Percentiles rank a stretch among this genome's conserved stretches.
These are phyloP conservation scores for Coracias cyanogaster DNA, from an alignment of 2,797 vertebrate species.

Conservation along the genomic window DNA sequence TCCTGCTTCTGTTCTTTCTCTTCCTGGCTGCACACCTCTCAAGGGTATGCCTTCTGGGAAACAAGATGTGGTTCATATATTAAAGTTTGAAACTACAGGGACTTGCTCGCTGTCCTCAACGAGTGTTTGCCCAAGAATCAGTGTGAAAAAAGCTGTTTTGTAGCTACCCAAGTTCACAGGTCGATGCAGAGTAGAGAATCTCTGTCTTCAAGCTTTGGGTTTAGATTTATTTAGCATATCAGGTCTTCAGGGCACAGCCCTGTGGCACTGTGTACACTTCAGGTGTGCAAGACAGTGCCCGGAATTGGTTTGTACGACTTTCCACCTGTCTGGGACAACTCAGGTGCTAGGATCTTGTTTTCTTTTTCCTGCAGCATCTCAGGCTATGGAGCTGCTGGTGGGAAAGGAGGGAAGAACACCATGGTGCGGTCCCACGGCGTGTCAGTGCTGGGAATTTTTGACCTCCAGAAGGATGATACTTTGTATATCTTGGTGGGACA, in stretches of 20 bases:
- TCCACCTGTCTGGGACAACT: not conserved
- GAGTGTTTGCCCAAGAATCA: not conserved
- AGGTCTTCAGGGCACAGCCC: not conserved
- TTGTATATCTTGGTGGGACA: slow-evolving; percentile 95
- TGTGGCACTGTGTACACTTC: not conserved
- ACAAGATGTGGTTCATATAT: not conserved
- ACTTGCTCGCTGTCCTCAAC: not conserved
- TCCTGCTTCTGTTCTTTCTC: not conserved
- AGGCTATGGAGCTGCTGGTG: slow-evolving; percentile 93
- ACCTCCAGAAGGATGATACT: slow-evolving; percentile 87
- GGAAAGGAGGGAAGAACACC: slow-evolving; percentile 91
- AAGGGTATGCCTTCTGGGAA: not conserved
- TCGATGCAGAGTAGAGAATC: not conserved
- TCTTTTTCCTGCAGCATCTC: slow-evolving; percentile 86
- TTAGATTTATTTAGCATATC: not conserved
- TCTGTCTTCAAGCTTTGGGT: not conserved
- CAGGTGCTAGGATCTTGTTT: not conserved
- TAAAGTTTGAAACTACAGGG: not conserved
- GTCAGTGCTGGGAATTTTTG: slow-evolving; percentile 90
- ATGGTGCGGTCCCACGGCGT: slow-evolving; percentile 89
- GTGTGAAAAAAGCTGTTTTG: not conserved
- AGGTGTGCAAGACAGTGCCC: not conserved
- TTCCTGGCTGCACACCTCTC: not conserved
- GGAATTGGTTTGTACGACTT: not conserved
- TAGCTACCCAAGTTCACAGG: not conserved